Base-by-base conservation (phyloP, 2,888 invertebrate genomes). In the Perizoma affinitatum region DNA sequence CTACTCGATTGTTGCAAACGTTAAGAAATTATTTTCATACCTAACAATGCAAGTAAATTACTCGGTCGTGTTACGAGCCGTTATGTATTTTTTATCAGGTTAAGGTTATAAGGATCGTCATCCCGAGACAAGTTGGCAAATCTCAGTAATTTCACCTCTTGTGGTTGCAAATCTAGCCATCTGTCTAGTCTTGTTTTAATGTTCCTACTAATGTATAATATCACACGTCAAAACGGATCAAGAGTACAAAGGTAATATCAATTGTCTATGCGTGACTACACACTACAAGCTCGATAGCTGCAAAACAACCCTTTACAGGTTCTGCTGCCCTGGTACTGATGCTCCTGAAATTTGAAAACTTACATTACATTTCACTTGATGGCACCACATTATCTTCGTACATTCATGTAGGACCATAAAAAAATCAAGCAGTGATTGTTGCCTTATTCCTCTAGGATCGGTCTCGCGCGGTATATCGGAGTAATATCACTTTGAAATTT, bases 301-400 rank as follows among this genome's bases (percentile, higher is more conserved):
- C 45, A 54, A 36, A 42, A 6, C 70, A 72, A 66, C 61, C 75
- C 78, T 73, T 74, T 70, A 53, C 65, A 63, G 68, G 61, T 75
- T 72, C 80, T 85, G 81, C 79, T 75, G 74, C 63, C 84, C 83
- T 83, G 85, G 83, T 84, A 78, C 69, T 54, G 68, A 67, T 66
- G 71, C 73, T 75, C 77, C 82, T 82, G 70, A 34, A 73, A 69
- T 56, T 9, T 11, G n/a, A 48, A 44, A 36, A 35, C 10, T 38
- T 46, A 22, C 22, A 22, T 22, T 22, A 22, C 3, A 22, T 22
- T 22, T 22, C 1, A 22, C 22, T 2, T 22, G 3, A 22, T 22
- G 22, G 22, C 22, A 22, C 3, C 22, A 22, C 22, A n/a, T n/a
- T n/a, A n/a, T n/a, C n/a, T n/a, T n/a, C n/a, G n/a, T n/a, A n/a